phyloP scores from a whole-genome alignment of 2,797 vertebrate genomes.

The Alcedo quadribrachys region DNA sequence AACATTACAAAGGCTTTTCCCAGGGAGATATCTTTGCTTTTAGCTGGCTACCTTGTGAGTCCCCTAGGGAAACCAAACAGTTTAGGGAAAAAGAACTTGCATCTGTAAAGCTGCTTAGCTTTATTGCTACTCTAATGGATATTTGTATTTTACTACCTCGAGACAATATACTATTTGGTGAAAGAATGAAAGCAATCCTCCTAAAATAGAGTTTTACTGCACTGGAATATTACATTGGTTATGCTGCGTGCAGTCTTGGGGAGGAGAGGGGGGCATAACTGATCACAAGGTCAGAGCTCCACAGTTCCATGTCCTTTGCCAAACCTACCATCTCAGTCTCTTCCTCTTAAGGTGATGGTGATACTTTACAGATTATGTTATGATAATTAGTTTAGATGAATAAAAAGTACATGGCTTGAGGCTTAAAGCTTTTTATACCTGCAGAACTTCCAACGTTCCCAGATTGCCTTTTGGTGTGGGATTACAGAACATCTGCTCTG shows the following conservation, averaged over 20 bases:
- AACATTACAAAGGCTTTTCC: neutral
- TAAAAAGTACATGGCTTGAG: neutral
- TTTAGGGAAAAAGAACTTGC: neutral
- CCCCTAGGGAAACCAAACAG: neutral
- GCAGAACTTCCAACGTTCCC: slow-evolving; percentile 5
- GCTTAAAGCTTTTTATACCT: slow-evolving; percentile 43
- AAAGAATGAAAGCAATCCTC: slow-evolving; percentile 27
- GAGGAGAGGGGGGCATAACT: neutral
- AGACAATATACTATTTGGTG: slow-evolving; percentile 15
- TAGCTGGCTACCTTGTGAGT: neutral
- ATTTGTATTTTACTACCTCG: slow-evolving; percentile 25
- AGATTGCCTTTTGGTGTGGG: slow-evolving; percentile 31
- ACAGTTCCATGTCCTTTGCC: neutral
- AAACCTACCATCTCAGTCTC: neutral
- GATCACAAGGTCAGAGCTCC: neutral
- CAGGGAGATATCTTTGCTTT: neutral
- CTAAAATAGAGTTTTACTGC: slow-evolving; percentile 2
- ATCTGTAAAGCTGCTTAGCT: slow-evolving; percentile 4
- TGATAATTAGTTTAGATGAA: slow-evolving; percentile 1
- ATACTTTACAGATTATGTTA: neutral
- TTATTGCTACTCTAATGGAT: neutral
- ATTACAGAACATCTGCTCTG: slow-evolving; percentile 57
- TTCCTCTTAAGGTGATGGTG: neutral
- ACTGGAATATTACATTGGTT: neutral
- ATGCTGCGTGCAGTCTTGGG: neutral